Conservation (phyloP, 2,797 vertebrate genomes). For the Dermochelys coriacea region DNA sequence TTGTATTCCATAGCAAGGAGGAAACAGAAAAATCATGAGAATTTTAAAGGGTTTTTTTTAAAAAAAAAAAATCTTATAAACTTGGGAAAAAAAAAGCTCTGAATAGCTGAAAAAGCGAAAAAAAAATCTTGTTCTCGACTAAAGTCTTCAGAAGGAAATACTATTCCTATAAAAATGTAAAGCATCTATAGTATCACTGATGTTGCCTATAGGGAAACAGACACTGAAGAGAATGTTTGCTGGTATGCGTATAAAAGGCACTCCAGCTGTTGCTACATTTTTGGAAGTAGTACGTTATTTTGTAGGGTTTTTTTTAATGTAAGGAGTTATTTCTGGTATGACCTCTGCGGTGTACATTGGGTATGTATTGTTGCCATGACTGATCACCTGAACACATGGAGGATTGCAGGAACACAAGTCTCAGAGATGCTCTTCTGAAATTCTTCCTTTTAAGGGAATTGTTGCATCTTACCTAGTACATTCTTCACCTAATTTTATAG, state of each 20-base stretch:
- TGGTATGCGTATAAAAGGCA: not conserved
- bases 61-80: not conserved
- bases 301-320: not conserved
- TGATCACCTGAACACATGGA: accelerated
- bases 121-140: not conserved
- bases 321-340: not conserved
- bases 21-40: not conserved
- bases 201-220: not conserved
- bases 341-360: not conserved
- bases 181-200: not conserved
- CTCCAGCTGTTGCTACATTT: not conserved
- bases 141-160: not conserved
- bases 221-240: not conserved
- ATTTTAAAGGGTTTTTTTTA: no score
- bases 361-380: accelerated
- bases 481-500: not conserved
- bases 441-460: not conserved
- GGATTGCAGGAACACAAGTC: not conserved
- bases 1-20: not conserved
- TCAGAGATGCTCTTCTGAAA: not conserved
- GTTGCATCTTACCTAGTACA: not conserved
- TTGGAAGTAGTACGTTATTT: not conserved
- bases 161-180: not conserved
- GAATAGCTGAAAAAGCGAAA: not conserved
- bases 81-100: not conserved